phyloP scores from a whole-genome alignment of 2,888 invertebrate species.

The Eupithecia tripunctaria region DNA sequence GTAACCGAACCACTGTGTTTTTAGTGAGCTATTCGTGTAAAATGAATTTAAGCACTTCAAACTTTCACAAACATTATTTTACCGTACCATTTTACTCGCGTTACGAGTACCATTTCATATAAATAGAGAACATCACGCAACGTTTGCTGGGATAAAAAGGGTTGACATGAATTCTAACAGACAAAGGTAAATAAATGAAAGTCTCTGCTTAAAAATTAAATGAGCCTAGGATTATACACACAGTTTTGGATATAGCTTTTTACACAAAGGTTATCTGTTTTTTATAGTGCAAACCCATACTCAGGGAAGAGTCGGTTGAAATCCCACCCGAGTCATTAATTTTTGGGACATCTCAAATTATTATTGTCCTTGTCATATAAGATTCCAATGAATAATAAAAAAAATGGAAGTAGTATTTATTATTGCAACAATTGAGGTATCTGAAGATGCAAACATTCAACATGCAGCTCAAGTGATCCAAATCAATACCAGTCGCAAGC shows the following conservation, averaged over 20 bases:
- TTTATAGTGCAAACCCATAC: neutral
- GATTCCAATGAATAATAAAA: too few relatives aligned
- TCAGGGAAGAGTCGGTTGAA: neutral
- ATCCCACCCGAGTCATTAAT: neutral
- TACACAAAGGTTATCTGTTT: neutral
- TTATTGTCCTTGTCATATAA: too few relatives aligned
- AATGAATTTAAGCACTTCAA: conserved; percentile 5
- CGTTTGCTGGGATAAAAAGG: neutral
- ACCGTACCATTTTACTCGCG: neutral
- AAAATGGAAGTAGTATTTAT: too few relatives aligned
- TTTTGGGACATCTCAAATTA: neutral
- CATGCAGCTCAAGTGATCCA: too few relatives aligned
- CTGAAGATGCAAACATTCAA: too few relatives aligned
- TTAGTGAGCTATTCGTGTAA: neutral
- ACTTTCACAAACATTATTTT: neutral
- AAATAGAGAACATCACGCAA: neutral
- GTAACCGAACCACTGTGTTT: neutral
- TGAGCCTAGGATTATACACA: neutral
- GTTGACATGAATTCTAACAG: conserved; percentile 1
- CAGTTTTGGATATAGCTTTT: neutral
- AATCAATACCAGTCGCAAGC: too few relatives aligned
- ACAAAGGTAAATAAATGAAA: neutral
- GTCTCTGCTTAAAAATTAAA: neutral
- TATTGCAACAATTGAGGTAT: too few relatives aligned
- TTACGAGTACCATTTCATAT: neutral